Evolutionary conservation across 2,888 invertebrate genomes (phyloP).

Genomic region (Ernsta delagoae): DNA sequence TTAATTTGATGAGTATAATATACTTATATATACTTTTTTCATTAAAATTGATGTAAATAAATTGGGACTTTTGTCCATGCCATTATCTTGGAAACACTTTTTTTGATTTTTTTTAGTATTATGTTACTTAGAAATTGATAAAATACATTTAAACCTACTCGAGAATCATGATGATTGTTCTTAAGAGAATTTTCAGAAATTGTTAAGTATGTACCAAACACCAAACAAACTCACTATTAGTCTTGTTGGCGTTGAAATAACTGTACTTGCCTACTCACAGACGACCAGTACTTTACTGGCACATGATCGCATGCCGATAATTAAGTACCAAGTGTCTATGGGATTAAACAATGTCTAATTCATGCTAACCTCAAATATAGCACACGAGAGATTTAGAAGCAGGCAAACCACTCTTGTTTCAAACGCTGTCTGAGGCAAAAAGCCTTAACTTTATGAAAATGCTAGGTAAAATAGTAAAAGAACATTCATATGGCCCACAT

Average conservation of each 20-base stretch:
- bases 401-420: neutral
- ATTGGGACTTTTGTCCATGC: neutral
- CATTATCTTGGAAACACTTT: no score
- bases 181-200: no score
- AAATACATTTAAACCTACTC: no score
- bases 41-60: neutral
- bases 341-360: neutral
- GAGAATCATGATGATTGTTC: no score
- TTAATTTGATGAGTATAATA: no score
- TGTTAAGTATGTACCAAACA: no score
- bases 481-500: neutral
- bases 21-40: no score
- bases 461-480: neutral
- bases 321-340: neutral
- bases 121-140: no score
- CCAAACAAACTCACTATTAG: neutral
- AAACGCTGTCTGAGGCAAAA: neutral
- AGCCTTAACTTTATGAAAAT: neutral
- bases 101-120: no score
- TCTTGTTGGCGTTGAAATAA: slow-evolving; percentile 2
- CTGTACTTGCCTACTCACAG: slow-evolving; percentile 1
- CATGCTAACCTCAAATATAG: neutral
- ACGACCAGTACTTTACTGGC: neutral
- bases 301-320: slow-evolving; percentile 13
- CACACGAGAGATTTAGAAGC: neutral